Evolutionary conservation across 2,888 invertebrate species (phyloP).

Genomic region (Elgonia sp.): DNA sequence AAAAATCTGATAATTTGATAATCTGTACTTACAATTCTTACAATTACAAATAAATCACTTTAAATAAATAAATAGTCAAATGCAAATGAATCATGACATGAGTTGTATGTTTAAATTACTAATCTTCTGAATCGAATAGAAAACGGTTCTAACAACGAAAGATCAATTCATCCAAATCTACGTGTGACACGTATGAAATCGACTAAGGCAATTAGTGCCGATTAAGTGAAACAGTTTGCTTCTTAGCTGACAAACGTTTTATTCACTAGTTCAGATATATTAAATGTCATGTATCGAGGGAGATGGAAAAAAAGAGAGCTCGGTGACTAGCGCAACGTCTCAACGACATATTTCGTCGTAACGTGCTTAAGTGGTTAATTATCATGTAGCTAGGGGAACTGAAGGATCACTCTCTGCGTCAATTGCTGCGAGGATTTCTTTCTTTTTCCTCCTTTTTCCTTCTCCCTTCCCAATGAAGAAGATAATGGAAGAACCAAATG

Average conservation of each 20-base stretch:
- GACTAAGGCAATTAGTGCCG: conserved; percentile 61
- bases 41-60: no score
- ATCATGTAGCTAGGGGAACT: conserved; percentile 82
- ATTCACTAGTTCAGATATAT: conserved; percentile 60
- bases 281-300: conserved; percentile 65
- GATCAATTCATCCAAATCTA: conserved; percentile 34
- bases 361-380: conserved; percentile 84
- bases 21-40: no score
- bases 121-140: no score
- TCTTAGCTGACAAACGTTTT: conserved; percentile 66
- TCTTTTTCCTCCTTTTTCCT: conserved; percentile 68
- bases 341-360: conserved; percentile 82
- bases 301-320: conserved; percentile 67
- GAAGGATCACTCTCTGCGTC: conserved; percentile 78
- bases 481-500: conserved; percentile 72
- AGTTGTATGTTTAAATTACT: no score
- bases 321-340: conserved; percentile 66
- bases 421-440: conserved; percentile 74
- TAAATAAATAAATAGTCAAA: no score
- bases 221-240: conserved; percentile 63
- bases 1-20: no score
- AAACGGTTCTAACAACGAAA: conserved; percentile 7
- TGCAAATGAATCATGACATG: no score
- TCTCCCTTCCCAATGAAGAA: conserved; percentile 65
- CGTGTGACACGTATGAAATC: conserved; percentile 38